Percentiles rank a stretch among this genome's conserved stretches.
phyloP scores from a whole-genome alignment of 2,797 vertebrate genomes.

The Eidolon dupreanum region DNA sequence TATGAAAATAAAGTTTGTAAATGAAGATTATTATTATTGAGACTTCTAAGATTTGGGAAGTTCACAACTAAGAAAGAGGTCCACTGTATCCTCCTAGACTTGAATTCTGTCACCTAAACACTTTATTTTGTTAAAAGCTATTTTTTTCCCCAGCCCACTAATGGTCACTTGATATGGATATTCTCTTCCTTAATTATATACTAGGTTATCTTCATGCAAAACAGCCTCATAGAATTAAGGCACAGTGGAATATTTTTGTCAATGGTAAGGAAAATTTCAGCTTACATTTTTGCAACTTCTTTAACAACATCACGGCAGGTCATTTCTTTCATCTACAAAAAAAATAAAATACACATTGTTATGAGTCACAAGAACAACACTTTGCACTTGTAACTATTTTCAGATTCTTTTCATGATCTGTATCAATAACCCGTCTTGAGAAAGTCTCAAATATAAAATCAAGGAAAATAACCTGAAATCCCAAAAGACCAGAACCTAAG shows the following conservation, averaged over 20 bases:
- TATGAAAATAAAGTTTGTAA: not conserved
- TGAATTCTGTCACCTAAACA: not conserved
- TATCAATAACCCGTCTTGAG: not conserved
- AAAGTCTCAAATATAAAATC: conserved; percentile 23
- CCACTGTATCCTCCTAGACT: not conserved
- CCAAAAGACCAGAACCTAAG: not conserved
- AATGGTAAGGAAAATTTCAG: conserved; percentile 61
- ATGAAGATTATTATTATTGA: not conserved
- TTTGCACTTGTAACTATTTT: not conserved
- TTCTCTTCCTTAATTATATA: not conserved
- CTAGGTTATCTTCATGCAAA: not conserved
- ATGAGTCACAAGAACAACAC: not conserved
- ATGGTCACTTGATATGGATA: not conserved
- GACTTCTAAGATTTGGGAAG: not conserved
- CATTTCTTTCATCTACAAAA: conserved; percentile 96
- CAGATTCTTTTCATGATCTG: not conserved
- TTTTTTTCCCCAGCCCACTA: not conserved
- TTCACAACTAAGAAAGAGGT: not conserved
- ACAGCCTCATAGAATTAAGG: not conserved
- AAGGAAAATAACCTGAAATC: not conserved
- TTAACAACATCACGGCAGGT: conserved; percentile 97
- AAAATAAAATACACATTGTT: conserved; percentile 26
- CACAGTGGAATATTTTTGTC: conserved; percentile 19
- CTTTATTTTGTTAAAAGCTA: not conserved
- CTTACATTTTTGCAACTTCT: conserved; percentile 99